A percentile compares a stretch with the other conserved stretches of the same genome.
Evolutionary conservation across 2,888 invertebrate species (phyloP).

Genomic region (Synanthedon vespiformis): DNA sequence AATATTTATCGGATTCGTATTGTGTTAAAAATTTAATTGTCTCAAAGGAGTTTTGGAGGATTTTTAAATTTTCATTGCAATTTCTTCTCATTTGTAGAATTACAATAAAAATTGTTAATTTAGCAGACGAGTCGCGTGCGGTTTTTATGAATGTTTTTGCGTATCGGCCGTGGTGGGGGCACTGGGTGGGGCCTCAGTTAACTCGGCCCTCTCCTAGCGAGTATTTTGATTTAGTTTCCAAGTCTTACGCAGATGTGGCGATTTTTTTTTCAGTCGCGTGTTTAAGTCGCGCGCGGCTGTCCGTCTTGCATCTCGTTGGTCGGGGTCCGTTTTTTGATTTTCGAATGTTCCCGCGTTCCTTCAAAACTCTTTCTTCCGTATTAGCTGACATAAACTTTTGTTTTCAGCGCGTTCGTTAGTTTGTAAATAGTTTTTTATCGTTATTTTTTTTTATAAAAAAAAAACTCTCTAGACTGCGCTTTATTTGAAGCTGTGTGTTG

Average conservation of each 20-base stretch:
- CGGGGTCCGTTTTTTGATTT: slow-evolving; percentile 28
- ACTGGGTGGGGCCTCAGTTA: slow-evolving; percentile 61
- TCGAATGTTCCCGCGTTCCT: slow-evolving; percentile 32
- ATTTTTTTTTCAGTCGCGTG: slow-evolving; percentile 69
- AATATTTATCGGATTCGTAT: slow-evolving; percentile 56
- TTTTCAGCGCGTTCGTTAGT: slow-evolving; percentile 24
- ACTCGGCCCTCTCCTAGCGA: slow-evolving; percentile 67
- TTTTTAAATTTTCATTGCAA: slow-evolving; percentile 44
- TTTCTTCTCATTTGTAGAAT: slow-evolving; percentile 41
- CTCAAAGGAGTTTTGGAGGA: slow-evolving; percentile 49
- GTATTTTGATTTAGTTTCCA: slow-evolving; percentile 71
- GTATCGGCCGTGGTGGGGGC: slow-evolving; percentile 54
- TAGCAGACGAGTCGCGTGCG: slow-evolving; percentile 55
- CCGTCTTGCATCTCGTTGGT: not conserved
- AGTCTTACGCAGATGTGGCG: slow-evolving; percentile 67
- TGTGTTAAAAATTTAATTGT: slow-evolving; percentile 50
- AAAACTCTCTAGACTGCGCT: slow-evolving; percentile 9
- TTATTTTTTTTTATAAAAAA: slow-evolving; percentile 14
- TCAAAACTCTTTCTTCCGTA: slow-evolving; percentile 11
- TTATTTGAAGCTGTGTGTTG: slow-evolving; percentile 12
- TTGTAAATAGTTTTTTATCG: slow-evolving; percentile 27
- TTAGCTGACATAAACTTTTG: slow-evolving; percentile 20
- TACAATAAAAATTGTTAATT: slow-evolving; percentile 53
- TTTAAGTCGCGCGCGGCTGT: slow-evolving; percentile 56
- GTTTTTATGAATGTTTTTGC: slow-evolving; percentile 70